A percentile compares a stretch with the other conserved stretches of the same genome.
phyloP scores from a whole-genome alignment of 2,797 vertebrate genomes.

The Pelochelys cantorii region DNA sequence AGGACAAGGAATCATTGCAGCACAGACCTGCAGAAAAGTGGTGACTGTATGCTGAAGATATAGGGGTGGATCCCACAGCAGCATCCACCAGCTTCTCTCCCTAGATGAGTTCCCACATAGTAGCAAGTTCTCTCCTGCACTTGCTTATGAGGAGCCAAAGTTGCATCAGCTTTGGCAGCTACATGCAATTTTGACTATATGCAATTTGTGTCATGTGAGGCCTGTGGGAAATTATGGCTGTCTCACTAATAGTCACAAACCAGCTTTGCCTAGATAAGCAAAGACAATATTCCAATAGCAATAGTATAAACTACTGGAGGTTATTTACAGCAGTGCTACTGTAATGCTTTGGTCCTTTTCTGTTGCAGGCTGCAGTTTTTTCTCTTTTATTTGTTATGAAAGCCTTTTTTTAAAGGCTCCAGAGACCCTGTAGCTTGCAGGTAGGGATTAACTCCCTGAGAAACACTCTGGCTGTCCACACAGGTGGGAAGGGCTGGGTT shows the following conservation, averaged over 20 bases:
- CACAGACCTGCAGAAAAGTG: background rate
- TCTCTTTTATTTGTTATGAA: background rate
- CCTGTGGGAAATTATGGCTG: background rate
- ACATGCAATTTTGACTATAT: background rate
- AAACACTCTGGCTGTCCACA: fast-evolving
- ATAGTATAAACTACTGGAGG: background rate
- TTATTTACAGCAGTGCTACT: background rate
- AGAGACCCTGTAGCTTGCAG: background rate
- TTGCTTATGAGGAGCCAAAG: background rate
- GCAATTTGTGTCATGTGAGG: background rate
- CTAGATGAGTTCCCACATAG: background rate
- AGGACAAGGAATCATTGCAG: background rate
- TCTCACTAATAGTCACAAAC: background rate
- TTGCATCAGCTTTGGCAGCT: background rate
- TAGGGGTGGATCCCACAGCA: background rate
- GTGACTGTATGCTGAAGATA: background rate
- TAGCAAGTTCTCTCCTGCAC: background rate
- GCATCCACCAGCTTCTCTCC: background rate
- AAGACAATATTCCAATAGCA: background rate
- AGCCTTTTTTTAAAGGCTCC: background rate
- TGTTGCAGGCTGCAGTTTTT: background rate
- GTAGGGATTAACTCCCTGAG: fast-evolving
- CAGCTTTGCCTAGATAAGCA: background rate
- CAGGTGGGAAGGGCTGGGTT: background rate
- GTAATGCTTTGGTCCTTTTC: background rate